Percentiles rank a stretch among this genome's conserved stretches.
phyloP scores from a whole-genome alignment of 2,888 invertebrate species.

The Venustoraphidia nigricollis region DNA sequence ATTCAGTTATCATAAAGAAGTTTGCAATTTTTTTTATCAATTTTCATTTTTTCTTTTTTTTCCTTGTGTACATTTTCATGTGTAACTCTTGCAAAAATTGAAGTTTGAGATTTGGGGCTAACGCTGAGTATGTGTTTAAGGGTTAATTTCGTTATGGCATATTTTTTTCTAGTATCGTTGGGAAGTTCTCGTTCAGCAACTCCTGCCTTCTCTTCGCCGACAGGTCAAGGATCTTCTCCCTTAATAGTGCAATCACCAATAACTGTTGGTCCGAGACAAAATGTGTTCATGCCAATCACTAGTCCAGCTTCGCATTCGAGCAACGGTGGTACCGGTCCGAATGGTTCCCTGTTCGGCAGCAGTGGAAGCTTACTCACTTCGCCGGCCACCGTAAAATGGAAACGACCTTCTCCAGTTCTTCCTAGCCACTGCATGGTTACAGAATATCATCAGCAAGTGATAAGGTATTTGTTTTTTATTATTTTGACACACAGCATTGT shows the following conservation, averaged over 20 bases:
- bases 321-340: background rate
- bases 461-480: constrained; percentile 20
- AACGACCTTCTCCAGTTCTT: constrained; percentile 29
- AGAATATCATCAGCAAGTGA: constrained; percentile 24
- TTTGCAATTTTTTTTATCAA: background rate
- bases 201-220: constrained; percentile 72
- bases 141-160: background rate
- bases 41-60: background rate
- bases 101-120: too few relatives aligned
- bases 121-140: too few relatives aligned
- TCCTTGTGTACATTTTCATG: too few relatives aligned
- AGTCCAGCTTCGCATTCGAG: constrained; percentile 42
- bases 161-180: constrained; percentile 54
- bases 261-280: constrained; percentile 59
- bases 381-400: constrained; percentile 25
- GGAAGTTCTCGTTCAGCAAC: constrained; percentile 88
- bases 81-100: too few relatives aligned
- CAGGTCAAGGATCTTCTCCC: constrained; percentile 50
- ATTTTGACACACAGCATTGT: background rate
- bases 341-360: background rate
- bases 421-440: constrained; percentile 22
- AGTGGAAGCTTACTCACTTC: constrained; percentile 3
- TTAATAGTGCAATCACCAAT: constrained; percentile 51
- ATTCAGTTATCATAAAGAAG: too few relatives aligned
- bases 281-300: constrained; percentile 84